These are phyloP conservation scores for Amazona guildingii DNA, from an alignment of 2,113 vertebrate species.

Conservation along the genomic window DNA sequence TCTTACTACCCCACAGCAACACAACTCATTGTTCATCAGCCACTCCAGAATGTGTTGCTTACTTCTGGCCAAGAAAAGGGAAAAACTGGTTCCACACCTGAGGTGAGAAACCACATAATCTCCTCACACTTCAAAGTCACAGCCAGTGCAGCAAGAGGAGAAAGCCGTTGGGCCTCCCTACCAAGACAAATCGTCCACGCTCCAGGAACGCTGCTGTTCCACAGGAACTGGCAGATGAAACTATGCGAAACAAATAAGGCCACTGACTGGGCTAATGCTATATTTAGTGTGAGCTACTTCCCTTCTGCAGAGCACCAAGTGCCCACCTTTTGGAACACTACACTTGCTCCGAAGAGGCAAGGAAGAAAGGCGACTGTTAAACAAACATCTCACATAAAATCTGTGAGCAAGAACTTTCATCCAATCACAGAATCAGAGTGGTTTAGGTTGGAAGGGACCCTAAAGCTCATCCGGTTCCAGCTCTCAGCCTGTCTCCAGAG, in stretches of 20 bases:
- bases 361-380: not conserved
- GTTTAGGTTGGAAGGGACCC: not conserved
- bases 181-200: not conserved
- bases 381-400: not conserved
- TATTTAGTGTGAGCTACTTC: not conserved
- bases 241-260: not conserved
- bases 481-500: not conserved
- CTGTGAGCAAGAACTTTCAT: not conserved
- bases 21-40: not conserved
- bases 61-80: not conserved
- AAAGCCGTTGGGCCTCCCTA: not conserved
- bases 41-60: accelerated
- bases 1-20: not conserved
- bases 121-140: not conserved
- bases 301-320: not conserved
- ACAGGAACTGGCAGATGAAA: not conserved
- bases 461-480: not conserved
- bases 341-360: not conserved
- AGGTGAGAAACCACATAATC: not conserved
- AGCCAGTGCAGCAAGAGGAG: not conserved
- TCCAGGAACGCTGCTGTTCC: not conserved
- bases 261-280: not conserved
- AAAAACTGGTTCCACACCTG: not conserved
- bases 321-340: not conserved
- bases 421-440: not conserved